Base-by-base conservation (phyloP, 1,140 invertebrate species). In the Drosophila asahinai region DNA sequence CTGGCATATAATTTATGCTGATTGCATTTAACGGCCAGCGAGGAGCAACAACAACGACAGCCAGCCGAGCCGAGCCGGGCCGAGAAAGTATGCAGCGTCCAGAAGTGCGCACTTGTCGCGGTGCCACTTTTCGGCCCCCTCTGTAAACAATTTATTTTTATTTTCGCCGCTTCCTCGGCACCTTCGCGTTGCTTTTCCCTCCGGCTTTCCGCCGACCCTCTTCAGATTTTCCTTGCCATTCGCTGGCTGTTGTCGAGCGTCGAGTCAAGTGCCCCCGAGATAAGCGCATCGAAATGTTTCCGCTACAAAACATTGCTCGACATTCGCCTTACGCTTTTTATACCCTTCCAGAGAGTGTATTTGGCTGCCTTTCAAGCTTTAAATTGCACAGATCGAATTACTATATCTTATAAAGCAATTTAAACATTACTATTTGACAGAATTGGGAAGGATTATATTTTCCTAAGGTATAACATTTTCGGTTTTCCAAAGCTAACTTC, bases 1-100 rank as follows among this genome's bases (percentile, higher is more conserved):
- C 61, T 62, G 74, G 86, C 72, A 79, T 90, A 86, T 90, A 90
- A 90, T 90, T 90, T 90, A 90, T 90, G 86, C 82, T 90, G 86
- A 90, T 90, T 90, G 86, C 82, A 86, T 90, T 91, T 90, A 90
- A 91, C 80, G 70, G 83, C 47, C 80, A 81, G 47, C 67, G 49
- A 51, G 47, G 30, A 17, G 47, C 42, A 52, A 54, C 48, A 62
- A 55, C 62, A 49, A 66, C 64, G 19, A 55, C 30, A 59, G 30
- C 52, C 14, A 62, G 45, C 38, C 25, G 22, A 59, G 38, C 52
- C 25, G 22, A 47, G 49, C 45, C 33, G 63, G 65, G 58, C 19
- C 19, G 19, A 19, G 19, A 19, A 81, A 84, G 75, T 84, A 74
- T 81, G 78, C 81, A 89, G 71, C 49, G 77, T 58, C 48, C 54